Evolutionary conservation across 2,113 vertebrate species (phyloP).

Genomic region (Isurus oxyrinchus): DNA sequence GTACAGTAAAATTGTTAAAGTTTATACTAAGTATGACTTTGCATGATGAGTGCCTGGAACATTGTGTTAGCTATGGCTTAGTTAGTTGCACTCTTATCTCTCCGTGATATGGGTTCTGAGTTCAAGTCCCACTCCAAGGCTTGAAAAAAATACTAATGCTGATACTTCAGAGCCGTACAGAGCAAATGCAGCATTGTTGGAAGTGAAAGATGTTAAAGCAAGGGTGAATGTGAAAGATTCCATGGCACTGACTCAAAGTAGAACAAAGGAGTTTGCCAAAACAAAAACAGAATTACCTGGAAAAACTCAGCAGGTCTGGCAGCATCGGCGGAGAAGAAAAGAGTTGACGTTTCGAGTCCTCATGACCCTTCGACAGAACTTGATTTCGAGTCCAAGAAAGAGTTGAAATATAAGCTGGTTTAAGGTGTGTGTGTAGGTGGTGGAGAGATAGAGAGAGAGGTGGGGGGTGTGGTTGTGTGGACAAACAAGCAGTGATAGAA

Average conservation of each 20-base stretch:
- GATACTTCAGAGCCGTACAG: background rate
- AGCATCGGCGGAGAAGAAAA: too few species aligned
- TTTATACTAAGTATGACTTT: background rate
- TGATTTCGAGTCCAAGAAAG: too few species aligned
- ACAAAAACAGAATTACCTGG: too few species aligned
- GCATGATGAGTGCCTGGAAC: background rate
- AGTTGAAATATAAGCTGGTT: too few species aligned
- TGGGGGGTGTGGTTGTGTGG: too few species aligned
- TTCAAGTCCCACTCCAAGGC: background rate
- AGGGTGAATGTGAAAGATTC: background rate
- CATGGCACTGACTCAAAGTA: background rate
- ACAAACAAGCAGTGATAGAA: too few species aligned
- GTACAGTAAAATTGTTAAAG: background rate
- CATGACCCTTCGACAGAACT: too few species aligned
- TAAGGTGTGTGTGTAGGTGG: too few species aligned
- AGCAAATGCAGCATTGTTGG: background rate
- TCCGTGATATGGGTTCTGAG: background rate
- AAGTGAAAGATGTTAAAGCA: background rate
- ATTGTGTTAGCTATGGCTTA: background rate
- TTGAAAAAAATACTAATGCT: background rate
- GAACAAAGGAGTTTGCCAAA: background rate
- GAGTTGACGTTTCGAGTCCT: too few species aligned
- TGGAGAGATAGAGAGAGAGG: too few species aligned
- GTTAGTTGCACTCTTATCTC: background rate
- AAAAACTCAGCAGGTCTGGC: too few species aligned